phyloP scores from a whole-genome alignment of 2,888 invertebrate genomes.

The Pantelozetes paolii region DNA sequence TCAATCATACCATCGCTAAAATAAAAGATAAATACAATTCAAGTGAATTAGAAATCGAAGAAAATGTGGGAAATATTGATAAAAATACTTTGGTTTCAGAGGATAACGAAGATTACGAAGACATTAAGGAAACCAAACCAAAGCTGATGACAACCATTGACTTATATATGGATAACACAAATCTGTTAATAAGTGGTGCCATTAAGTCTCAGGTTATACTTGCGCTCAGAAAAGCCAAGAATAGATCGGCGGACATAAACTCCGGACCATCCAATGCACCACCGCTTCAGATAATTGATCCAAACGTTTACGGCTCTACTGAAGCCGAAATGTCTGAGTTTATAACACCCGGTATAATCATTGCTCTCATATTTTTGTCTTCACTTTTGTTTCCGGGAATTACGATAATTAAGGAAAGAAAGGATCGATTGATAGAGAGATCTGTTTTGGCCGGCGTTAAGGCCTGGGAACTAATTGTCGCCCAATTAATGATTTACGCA shows the following conservation, averaged over 20 bases:
- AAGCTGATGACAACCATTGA: slow-evolving; percentile 31
- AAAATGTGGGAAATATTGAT: neutral
- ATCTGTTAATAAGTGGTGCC: slow-evolving; percentile 31
- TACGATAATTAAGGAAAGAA: neutral
- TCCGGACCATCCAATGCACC: neutral
- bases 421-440: slow-evolving; percentile 3
- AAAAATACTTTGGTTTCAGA: neutral
- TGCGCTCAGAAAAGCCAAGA: slow-evolving; percentile 20
- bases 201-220: slow-evolving; percentile 2
- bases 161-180: slow-evolving; percentile 32
- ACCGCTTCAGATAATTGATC: slow-evolving; percentile 29
- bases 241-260: neutral
- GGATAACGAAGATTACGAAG: slow-evolving; percentile 5
- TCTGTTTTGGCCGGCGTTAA: neutral
- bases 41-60: neutral
- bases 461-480: neutral
- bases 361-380: slow-evolving; percentile 9
- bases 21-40: neutral
- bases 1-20: neutral
- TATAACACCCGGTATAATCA: slow-evolving; percentile 24
- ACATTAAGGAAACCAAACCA: neutral
- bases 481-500: neutral
- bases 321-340: slow-evolving; percentile 30
- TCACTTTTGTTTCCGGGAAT: slow-evolving; percentile 22
- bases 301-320: neutral